Evolutionary conservation across 1,140 invertebrate genomes (phyloP).

Genomic region (Lepidurus arcticus): DNA sequence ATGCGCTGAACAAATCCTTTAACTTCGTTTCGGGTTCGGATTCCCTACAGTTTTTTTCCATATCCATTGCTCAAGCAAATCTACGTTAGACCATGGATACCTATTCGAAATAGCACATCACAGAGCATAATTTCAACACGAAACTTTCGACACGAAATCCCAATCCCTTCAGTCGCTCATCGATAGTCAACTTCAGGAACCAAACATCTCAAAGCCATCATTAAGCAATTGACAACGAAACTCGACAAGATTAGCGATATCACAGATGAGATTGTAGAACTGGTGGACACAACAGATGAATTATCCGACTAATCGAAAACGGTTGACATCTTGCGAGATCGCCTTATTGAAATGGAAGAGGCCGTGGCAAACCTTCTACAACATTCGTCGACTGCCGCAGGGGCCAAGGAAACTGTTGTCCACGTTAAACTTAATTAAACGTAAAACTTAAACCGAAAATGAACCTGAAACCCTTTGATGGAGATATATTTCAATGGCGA

Average conservation of each 20-base stretch:
- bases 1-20: too few relatives aligned
- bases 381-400: slow-evolving; percentile 1
- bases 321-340: background rate
- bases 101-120: too few relatives aligned
- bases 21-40: too few relatives aligned
- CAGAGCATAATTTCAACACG: too few relatives aligned
- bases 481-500: background rate
- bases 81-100: too few relatives aligned
- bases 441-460: too few relatives aligned
- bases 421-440: background rate
- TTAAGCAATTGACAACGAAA: background rate
- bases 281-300: background rate
- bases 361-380: background rate
- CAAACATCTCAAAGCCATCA: background rate
- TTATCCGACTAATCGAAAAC: background rate
- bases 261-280: background rate
- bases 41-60: too few relatives aligned
- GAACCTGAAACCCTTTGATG: background rate
- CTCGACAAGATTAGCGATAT: slow-evolving; percentile 10
- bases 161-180: background rate
- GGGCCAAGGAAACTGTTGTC: background rate
- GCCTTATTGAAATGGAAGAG: background rate
- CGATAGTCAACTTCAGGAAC: background rate
- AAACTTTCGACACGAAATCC: background rate
- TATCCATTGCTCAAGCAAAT: too few relatives aligned